Conservation (phyloP, 2,888 invertebrate genomes). For the Melinaea menophilus region DNA sequence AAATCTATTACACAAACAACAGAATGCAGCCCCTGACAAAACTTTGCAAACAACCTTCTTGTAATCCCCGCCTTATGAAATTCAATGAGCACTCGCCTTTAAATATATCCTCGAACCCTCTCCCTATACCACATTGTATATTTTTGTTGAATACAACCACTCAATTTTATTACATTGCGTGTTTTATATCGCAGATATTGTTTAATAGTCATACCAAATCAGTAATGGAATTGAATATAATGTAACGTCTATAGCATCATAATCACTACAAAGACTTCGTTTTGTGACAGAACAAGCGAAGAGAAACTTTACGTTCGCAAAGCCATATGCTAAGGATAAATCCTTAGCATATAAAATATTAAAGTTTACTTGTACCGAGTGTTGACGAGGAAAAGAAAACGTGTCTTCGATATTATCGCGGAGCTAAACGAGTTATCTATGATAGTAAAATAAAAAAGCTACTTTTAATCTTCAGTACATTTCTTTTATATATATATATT, state of each 20-base stretch:
- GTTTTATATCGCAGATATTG: neutral
- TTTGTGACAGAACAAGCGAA: constrained; percentile 7
- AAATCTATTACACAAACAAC: constrained; percentile 31
- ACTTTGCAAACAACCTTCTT: constrained; percentile 32
- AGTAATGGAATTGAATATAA: neutral
- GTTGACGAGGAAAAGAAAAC: constrained; percentile 14
- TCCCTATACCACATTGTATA: constrained; percentile 8
- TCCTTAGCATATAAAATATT: constrained; percentile 27
- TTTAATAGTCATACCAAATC: neutral
- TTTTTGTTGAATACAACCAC: neutral
- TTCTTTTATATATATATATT: too few species aligned
- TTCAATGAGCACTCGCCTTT: constrained; percentile 35
- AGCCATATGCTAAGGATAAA: constrained; percentile 25
- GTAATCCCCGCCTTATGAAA: constrained; percentile 38
- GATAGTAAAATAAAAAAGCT: too few species aligned
- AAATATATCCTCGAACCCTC: constrained; percentile 21
- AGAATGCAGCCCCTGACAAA: constrained; percentile 27
- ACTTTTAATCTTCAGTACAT: too few species aligned
- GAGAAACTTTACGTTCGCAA: constrained; percentile 22
- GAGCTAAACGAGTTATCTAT: neutral
- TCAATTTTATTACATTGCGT: constrained; percentile 15
- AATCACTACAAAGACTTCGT: neutral
- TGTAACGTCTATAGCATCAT: neutral
- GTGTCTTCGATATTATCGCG: neutral
- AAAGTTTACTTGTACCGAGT: constrained; percentile 19